Conservation (phyloP, 2,888 invertebrate species). For the Proisotoma minuta region DNA sequence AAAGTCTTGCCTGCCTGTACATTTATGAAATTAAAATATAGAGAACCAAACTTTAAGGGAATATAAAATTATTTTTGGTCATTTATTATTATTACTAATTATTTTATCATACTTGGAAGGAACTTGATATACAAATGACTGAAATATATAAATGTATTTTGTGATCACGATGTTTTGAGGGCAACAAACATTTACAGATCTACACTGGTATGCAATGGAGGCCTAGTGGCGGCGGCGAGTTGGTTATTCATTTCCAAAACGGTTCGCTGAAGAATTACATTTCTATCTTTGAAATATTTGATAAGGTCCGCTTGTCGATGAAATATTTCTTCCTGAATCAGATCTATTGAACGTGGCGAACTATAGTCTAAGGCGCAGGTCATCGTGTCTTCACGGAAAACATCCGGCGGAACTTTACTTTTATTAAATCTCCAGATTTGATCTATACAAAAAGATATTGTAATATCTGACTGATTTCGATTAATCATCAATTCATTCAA, state of each 20-base stretch:
- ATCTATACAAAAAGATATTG: conserved; percentile 51
- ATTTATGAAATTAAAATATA: too few relatives aligned
- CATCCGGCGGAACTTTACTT: conserved; percentile 60
- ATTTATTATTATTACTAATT: too few relatives aligned
- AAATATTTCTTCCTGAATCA: conserved; percentile 59
- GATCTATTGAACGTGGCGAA: too few relatives aligned
- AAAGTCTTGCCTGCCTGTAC: too few relatives aligned
- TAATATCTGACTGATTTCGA: neutral
- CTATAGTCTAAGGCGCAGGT: conserved; percentile 54
- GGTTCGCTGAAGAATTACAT: conserved; percentile 61
- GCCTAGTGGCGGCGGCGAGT: conserved; percentile 46
- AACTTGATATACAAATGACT: too few relatives aligned
- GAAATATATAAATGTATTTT: too few relatives aligned
- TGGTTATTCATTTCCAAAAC: conserved; percentile 60
- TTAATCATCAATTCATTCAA: neutral
- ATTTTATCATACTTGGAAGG: too few relatives aligned
- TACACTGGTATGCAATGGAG: too few relatives aligned
- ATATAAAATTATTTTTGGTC: too few relatives aligned
- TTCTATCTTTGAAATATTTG: conserved; percentile 63
- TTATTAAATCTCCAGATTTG: conserved; percentile 61
- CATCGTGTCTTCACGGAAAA: conserved; percentile 60
- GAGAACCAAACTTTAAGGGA: too few relatives aligned
- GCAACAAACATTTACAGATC: too few relatives aligned
- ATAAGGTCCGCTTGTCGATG: conserved; percentile 70
- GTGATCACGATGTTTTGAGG: too few relatives aligned